These are phyloP conservation scores for Vidua macroura DNA, from an alignment of 2,113 vertebrate genomes.

Conservation along the genomic window DNA sequence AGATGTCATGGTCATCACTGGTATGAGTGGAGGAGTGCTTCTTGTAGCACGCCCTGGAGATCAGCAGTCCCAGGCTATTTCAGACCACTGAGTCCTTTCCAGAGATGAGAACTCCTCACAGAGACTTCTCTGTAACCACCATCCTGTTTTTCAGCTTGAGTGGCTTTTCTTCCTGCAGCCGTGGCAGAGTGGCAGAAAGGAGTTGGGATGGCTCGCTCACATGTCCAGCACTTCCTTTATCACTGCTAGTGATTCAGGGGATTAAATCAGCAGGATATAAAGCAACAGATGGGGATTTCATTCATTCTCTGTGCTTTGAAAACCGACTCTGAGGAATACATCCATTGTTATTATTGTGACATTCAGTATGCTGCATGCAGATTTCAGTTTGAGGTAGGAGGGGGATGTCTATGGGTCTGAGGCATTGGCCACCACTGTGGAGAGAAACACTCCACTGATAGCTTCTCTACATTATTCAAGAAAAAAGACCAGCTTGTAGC, in stretches of 20 bases:
- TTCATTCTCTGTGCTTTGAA: conserved; percentile 12
- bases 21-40: background rate
- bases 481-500: background rate
- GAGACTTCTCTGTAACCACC: background rate
- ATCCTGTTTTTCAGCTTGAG: background rate
- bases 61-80: background rate
- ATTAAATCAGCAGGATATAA: conserved; percentile 31
- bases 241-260: background rate
- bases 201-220: background rate
- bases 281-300: conserved; percentile 52
- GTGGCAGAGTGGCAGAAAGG: background rate
- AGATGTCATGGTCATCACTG: background rate
- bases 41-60: background rate
- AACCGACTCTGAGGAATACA: background rate
- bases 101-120: background rate
- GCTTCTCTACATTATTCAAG: background rate
- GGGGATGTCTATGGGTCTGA: background rate
- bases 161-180: background rate
- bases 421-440: background rate
- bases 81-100: background rate
- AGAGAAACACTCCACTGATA: background rate
- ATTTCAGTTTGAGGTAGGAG: background rate
- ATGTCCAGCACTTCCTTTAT: background rate
- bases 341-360: background rate
- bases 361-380: background rate